These are phyloP conservation scores for Platycheirus albimanus DNA, from an alignment of 2,888 invertebrate species.

Conservation along the genomic window DNA sequence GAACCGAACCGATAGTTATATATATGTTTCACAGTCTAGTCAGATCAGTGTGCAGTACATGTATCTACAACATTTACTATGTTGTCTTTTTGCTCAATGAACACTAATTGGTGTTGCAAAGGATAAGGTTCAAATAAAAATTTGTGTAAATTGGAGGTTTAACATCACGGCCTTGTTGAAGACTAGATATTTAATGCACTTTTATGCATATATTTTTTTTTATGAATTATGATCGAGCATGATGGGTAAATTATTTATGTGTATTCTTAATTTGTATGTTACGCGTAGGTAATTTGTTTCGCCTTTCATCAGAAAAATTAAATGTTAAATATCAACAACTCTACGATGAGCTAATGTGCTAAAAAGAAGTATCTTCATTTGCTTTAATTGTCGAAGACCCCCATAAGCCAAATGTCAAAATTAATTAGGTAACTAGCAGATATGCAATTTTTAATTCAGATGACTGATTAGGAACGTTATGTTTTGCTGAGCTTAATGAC, in stretches of 20 bases:
- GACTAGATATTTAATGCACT: neutral
- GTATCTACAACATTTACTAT: too few relatives aligned
- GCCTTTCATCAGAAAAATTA: neutral
- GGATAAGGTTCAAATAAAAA: conserved; percentile 57
- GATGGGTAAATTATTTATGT: conserved; percentile 6
- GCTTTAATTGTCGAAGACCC: neutral
- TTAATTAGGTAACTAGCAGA: neutral
- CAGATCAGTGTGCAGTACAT: too few relatives aligned
- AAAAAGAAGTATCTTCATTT: conserved; percentile 27
- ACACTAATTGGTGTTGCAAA: conserved; percentile 64
- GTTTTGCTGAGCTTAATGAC: too few relatives aligned
- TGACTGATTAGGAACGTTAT: too few relatives aligned
- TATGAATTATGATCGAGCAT: conserved; percentile 31
- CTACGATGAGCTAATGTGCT: conserved; percentile 20
- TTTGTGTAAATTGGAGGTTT: neutral
- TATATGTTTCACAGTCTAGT: conserved; percentile 3
- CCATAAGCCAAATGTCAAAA: conserved; percentile 7
- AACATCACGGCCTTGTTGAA: conserved; percentile 21
- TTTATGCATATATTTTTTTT: neutral
- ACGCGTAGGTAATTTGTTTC: neutral
- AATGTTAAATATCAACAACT: conserved; percentile 34
- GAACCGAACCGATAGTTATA: conserved; percentile 34
- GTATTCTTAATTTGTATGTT: conserved; percentile 6
- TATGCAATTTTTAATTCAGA: too few relatives aligned
- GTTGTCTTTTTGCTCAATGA: conserved; percentile 14